Conservation (phyloP, 1,140 invertebrate genomes). For the Stratiolaelaps scimitus region DNA sequence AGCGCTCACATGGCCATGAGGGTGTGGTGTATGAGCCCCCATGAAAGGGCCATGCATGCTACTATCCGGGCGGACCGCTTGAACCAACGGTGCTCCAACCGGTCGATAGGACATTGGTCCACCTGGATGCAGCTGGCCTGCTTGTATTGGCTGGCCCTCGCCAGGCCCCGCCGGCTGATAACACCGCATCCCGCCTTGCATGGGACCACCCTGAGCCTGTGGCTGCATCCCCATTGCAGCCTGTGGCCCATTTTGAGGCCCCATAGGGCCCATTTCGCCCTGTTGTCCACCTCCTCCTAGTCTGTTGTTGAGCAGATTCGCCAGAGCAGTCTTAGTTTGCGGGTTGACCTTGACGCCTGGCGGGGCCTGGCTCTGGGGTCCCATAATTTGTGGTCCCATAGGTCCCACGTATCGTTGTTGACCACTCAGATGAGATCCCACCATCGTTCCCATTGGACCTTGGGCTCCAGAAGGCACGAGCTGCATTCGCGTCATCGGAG, state of each 20-base stretch:
- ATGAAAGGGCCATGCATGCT: neutral
- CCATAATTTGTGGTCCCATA: conserved; percentile 24
- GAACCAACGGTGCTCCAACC: conserved; percentile 3
- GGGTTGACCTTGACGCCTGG: conserved; percentile 56
- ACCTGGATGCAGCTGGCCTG: neutral
- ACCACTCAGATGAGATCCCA: conserved; percentile 30
- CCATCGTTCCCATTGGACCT: neutral
- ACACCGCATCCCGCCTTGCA: conserved; percentile 7
- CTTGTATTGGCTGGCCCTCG: too few relatives aligned
- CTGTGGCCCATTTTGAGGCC: neutral
- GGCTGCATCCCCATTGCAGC: neutral
- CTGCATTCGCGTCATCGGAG: too few relatives aligned
- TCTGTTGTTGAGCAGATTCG: conserved; percentile 80
- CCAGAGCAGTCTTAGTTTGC: conserved; percentile 85
- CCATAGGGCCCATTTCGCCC: conserved; percentile 7
- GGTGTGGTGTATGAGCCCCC: neutral
- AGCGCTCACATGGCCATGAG: neutral
- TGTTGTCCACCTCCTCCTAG: conserved; percentile 48
- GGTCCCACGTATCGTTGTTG: conserved; percentile 31
- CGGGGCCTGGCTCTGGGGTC: conserved; percentile 37
- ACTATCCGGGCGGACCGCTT: neutral
- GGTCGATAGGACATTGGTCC: conserved; percentile 2
- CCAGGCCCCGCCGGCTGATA: neutral
- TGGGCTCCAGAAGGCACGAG: too few relatives aligned
- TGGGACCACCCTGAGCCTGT: neutral